Evolutionary conservation across 2,113 vertebrate genomes (phyloP).

Genomic region (Hiodon alosoides): DNA sequence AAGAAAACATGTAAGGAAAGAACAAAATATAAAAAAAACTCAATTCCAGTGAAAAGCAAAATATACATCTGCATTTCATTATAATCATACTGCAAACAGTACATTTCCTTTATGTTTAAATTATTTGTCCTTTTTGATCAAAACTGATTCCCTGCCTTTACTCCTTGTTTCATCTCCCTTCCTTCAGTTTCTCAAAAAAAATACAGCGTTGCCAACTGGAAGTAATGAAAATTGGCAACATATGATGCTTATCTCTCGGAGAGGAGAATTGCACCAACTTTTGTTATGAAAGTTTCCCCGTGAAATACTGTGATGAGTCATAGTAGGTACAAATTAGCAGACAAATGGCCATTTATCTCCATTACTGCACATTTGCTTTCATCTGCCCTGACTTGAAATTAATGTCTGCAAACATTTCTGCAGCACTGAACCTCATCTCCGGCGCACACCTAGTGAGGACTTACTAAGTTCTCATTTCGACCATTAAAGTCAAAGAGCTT

Average conservation of each 20-base stretch:
- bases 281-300: constrained; percentile 51
- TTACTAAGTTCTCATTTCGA: not conserved
- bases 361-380: constrained; percentile 52
- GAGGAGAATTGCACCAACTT: constrained; percentile 51
- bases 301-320: constrained; percentile 53
- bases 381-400: constrained; percentile 56
- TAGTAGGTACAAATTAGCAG: constrained; percentile 62
- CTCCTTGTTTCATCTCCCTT: constrained; percentile 55
- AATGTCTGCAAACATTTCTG: constrained; percentile 45
- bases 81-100: constrained; percentile 63
- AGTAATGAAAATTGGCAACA: constrained; percentile 64
- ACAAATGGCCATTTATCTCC: constrained; percentile 61
- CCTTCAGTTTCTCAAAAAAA: constrained; percentile 54
- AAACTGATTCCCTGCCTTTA: constrained; percentile 53
- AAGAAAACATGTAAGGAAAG: constrained; percentile 52
- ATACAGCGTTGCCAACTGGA: constrained; percentile 49
- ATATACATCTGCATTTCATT: constrained; percentile 67
- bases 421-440: constrained; percentile 35
- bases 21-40: constrained; percentile 27
- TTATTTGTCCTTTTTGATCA: constrained; percentile 68
- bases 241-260: constrained; percentile 64
- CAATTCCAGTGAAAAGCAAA: constrained; percentile 49
- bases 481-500: not conserved
- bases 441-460: not conserved
- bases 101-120: constrained; percentile 67